A percentile compares a stretch with the other conserved stretches of the same genome.
Evolutionary conservation across 37 sponge, comb jelly and placozoan species (phyloP).

Genomic region (Spongilla lacustris): DNA sequence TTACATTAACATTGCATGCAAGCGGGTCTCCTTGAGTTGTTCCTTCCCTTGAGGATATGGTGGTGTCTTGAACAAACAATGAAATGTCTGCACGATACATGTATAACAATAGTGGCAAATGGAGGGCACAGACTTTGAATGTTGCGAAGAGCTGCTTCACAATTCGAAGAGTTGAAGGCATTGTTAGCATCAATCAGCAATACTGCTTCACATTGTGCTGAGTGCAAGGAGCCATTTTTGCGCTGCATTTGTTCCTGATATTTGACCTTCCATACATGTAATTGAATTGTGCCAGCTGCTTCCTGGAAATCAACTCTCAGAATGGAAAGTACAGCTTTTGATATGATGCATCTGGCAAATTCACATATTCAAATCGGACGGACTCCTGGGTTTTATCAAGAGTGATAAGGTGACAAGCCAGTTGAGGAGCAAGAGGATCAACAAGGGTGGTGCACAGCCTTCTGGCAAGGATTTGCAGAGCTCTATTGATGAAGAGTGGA

Average conservation of each 20-base stretch:
- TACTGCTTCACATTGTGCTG: slow-evolving; percentile 27
- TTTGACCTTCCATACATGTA: slow-evolving; percentile 60
- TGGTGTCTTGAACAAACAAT: no score
- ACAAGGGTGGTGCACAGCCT: slow-evolving; percentile 19
- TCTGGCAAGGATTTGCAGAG: slow-evolving; percentile 6
- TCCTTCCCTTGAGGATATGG: not conserved
- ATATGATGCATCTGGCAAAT: slow-evolving; percentile 34
- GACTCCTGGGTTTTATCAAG: slow-evolving; percentile 51
- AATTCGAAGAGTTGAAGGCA: slow-evolving; percentile 63
- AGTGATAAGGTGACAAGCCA: slow-evolving; percentile 36
- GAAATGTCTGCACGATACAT: not conserved
- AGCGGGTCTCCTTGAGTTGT: not conserved
- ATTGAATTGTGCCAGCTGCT: slow-evolving; percentile 53
- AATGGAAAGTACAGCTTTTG: slow-evolving; percentile 35
- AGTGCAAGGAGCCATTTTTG: slow-evolving; percentile 6
- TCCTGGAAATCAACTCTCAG: slow-evolving; percentile 21
- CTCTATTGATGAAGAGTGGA: slow-evolving; percentile 6
- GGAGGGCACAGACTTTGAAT: slow-evolving; percentile 2
- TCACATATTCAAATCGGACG: slow-evolving; percentile 51
- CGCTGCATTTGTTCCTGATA: slow-evolving; percentile 48
- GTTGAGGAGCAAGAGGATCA: not conserved
- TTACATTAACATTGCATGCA: no score
- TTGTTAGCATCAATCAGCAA: slow-evolving; percentile 67
- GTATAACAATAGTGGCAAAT: no score
- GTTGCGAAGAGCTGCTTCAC: slow-evolving; percentile 51